Conservation (phyloP, 2,888 invertebrate species). For the Drosophila differens region DNA sequence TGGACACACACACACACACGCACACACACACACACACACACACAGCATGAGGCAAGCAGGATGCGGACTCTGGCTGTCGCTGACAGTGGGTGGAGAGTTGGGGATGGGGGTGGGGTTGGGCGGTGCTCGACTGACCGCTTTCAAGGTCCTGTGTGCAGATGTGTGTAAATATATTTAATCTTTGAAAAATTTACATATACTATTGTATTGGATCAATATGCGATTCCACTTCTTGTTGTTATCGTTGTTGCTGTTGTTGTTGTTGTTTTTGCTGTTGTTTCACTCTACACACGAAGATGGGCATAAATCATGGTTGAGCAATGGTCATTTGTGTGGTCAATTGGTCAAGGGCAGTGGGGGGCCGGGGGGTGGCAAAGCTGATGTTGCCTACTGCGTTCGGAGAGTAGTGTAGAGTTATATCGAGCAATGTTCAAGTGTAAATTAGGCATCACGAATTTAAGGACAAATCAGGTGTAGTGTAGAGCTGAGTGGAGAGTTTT, state of each 20-base stretch:
- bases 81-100: conserved; percentile 11
- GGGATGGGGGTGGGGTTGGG: background rate
- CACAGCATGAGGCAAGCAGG: conserved; percentile 8
- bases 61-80: conserved; percentile 36
- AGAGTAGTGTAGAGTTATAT: conserved; percentile 12
- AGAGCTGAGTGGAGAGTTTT: background rate
- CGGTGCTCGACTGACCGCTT: conserved; percentile 34
- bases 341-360: conserved; percentile 16
- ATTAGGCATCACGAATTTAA: background rate
- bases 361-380: background rate
- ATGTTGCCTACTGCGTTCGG: background rate
- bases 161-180: conserved; percentile 53
- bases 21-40: conserved; percentile 16
- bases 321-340: conserved; percentile 28
- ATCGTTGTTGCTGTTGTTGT: conserved; percentile 5
- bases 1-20: conserved; percentile 53
- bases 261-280: conserved; percentile 12
- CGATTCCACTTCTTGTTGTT: conserved; percentile 13
- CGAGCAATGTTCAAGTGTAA: background rate
- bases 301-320: conserved; percentile 37
- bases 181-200: conserved; percentile 59
- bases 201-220: conserved; percentile 63
- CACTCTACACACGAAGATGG: conserved; percentile 16
- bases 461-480: background rate
- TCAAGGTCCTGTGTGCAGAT: conserved; percentile 47